A percentile compares a stretch with the other conserved stretches of the same genome.
Evolutionary conservation across 2,113 vertebrate species (phyloP).

Genomic region (Sinocyclocheilus grahami): DNA sequence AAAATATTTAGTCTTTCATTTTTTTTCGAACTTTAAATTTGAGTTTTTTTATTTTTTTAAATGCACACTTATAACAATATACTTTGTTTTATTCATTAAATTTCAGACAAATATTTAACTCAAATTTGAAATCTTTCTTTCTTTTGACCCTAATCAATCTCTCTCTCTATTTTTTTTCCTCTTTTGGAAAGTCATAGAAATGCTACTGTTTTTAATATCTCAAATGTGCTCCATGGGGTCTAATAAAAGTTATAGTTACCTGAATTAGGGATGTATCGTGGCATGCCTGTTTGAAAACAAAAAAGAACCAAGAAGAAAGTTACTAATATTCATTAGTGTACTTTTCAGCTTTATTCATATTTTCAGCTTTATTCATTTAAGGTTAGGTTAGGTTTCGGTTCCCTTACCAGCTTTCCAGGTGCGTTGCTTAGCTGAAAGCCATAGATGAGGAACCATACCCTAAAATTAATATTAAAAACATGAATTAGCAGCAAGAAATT

Average conservation of each 20-base stretch:
- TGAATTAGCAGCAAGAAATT: background rate
- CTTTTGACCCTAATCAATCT: too few relatives aligned
- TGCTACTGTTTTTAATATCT: background rate
- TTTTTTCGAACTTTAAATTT: too few relatives aligned
- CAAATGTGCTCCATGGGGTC: background rate
- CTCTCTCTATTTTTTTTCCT: too few relatives aligned
- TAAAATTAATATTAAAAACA: conserved; percentile 48
- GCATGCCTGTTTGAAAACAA: conserved; percentile 47
- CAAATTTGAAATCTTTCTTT: too few relatives aligned
- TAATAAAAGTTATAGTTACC: conserved; percentile 41
- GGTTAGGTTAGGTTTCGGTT: background rate
- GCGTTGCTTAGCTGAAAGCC: conserved; percentile 75
- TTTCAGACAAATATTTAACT: too few relatives aligned
- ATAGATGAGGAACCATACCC: conserved; percentile 69
- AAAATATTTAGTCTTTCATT: background rate
- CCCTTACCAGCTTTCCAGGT: conserved; percentile 72
- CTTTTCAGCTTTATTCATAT: background rate
- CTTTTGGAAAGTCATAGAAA: background rate
- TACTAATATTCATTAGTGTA: background rate
- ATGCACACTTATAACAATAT: background rate
- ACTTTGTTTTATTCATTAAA: too few relatives aligned
- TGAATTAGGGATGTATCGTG: conserved; percentile 62
- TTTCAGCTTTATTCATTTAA: background rate
- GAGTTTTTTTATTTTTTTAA: background rate
- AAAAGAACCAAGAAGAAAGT: background rate